Percentiles rank a stretch among this genome's conserved stretches.
Evolutionary conservation across 2,797 vertebrate genomes (phyloP).

Genomic region (Heliangelus exortis): DNA sequence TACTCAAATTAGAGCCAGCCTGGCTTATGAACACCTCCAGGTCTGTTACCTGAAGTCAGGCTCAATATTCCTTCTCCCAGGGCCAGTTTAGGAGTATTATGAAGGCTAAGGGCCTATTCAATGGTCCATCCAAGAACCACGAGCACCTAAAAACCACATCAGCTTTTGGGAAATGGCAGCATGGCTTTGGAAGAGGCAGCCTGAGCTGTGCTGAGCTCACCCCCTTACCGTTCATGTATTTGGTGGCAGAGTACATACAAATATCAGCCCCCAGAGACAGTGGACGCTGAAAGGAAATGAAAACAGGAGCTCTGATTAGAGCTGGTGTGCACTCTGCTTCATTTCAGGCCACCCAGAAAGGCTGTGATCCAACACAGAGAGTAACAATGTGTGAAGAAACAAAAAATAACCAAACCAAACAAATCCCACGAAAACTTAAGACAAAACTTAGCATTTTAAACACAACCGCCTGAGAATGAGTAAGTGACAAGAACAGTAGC

Average conservation of each 20-base stretch:
- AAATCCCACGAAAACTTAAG: not conserved
- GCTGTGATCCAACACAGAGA: not conserved
- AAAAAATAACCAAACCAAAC: not conserved
- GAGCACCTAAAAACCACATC: too few species aligned
- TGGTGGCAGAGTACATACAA: constrained; percentile 94
- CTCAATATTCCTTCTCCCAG: not conserved
- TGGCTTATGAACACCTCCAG: not conserved
- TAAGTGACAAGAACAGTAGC: not conserved
- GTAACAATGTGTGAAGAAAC: not conserved
- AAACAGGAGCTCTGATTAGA: not conserved
- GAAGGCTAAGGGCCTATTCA: not conserved
- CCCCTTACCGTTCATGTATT: constrained; percentile 93
- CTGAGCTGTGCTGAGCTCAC: not conserved
- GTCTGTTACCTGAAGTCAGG: not conserved
- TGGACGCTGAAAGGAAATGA: constrained; percentile 82
- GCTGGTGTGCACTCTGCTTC: not conserved
- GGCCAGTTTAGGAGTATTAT: not conserved
- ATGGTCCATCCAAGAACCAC: not conserved
- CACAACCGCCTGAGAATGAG: not conserved
- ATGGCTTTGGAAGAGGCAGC: not conserved
- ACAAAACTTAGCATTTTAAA: not conserved
- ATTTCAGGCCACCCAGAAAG: not conserved
- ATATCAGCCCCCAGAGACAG: constrained; percentile 92
- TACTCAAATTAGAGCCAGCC: not conserved
- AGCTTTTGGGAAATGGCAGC: not conserved